These are phyloP conservation scores for Nibea coibor DNA, from an alignment of 2,113 vertebrate species.

Conservation along the genomic window DNA sequence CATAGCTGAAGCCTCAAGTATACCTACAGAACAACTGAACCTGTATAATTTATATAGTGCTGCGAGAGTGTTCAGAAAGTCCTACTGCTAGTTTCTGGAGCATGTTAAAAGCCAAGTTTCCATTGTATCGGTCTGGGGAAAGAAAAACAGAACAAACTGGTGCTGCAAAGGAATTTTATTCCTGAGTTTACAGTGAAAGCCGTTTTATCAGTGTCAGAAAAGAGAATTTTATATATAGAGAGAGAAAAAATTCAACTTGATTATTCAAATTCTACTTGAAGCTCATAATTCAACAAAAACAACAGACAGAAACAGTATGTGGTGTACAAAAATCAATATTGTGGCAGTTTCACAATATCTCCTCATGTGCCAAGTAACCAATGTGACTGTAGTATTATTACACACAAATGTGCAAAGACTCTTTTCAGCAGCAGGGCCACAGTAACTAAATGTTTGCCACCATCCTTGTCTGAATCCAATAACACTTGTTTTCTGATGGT, in stretches of 20 bases:
- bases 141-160: neutral
- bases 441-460: conserved; percentile 16
- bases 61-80: conserved; percentile 55
- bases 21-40: neutral
- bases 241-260: neutral
- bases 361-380: conserved; percentile 40
- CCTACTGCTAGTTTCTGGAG: no score
- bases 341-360: neutral
- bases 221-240: neutral
- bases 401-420: conserved; percentile 39
- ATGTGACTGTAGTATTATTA: conserved; percentile 10
- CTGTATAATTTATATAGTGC: conserved; percentile 2
- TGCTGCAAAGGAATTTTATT: conserved; percentile 58
- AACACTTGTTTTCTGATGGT: conserved; percentile 23
- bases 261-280: conserved; percentile 26
- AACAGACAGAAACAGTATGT: conserved; percentile 9
- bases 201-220: conserved; percentile 7
- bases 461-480: neutral
- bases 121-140: neutral
- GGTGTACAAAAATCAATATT: neutral
- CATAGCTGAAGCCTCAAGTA: neutral
- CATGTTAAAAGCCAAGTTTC: no score
- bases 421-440: conserved; percentile 25
- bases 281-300: conserved; percentile 8
- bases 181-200: conserved; percentile 38